A percentile compares a stretch with the other conserved stretches of the same genome.
phyloP scores from a whole-genome alignment of 2,113 vertebrate species.

The Prunella fulvescens region DNA sequence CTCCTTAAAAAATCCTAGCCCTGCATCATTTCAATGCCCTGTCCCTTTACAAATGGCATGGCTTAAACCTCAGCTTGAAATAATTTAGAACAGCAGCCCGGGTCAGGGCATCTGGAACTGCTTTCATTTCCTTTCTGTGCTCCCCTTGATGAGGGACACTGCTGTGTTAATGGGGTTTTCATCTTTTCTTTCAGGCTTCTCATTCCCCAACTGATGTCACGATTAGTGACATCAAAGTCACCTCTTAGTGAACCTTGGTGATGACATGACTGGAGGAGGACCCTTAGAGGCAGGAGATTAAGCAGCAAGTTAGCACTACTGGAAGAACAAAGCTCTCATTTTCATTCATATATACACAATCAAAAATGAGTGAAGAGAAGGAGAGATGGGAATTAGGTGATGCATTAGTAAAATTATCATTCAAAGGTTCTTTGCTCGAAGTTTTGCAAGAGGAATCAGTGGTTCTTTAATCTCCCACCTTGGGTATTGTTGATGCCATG shows the following conservation, averaged over 20 bases:
- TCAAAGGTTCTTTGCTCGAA: background rate
- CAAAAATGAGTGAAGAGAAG: background rate
- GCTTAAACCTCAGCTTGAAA: conserved; percentile 10
- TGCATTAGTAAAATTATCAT: background rate
- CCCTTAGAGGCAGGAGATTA: background rate
- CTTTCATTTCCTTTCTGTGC: conserved; percentile 1
- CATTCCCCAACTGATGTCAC: background rate
- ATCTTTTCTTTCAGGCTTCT: conserved; percentile 13
- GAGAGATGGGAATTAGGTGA: background rate
- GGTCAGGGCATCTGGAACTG: conserved; percentile 9
- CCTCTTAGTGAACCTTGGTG: background rate
- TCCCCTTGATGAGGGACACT: background rate
- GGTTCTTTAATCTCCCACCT: conserved; percentile 25
- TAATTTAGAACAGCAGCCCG: background rate
- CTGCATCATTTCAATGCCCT: background rate
- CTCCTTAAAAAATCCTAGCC: background rate
- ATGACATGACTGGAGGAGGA: background rate
- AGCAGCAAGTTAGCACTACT: background rate
- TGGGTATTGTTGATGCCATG: background rate
- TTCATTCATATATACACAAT: background rate
- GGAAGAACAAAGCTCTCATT: conserved; percentile 3
- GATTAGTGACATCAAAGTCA: conserved; percentile 5
- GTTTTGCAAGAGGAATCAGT: background rate
- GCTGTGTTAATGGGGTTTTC: conserved; percentile 25
- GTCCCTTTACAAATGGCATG: background rate